Evolutionary conservation across 2,888 invertebrate species (phyloP).

Genomic region (Sinodicranocentrus sp.): DNA sequence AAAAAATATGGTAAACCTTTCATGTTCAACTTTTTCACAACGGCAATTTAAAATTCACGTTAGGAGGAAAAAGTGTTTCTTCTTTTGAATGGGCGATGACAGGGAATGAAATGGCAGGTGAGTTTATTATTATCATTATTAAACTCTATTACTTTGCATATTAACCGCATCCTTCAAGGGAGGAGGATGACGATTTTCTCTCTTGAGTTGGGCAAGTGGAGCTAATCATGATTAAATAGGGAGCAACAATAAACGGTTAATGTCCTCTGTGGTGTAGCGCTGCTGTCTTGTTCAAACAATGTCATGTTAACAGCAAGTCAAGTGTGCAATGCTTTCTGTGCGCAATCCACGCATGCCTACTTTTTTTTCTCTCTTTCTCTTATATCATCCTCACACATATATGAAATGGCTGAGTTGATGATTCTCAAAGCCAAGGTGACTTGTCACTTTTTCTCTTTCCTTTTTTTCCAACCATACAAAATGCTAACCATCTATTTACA

Average conservation of each 20-base stretch:
- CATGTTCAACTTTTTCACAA: no score
- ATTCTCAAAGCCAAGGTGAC: conserved; percentile 44
- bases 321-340: conserved; percentile 15
- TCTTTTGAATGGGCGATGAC: conserved; percentile 28
- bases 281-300: conserved; percentile 39
- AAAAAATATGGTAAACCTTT: no score
- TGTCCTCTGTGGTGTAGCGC: conserved; percentile 35
- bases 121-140: conserved; percentile 7
- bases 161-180: no score
- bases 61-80: neutral
- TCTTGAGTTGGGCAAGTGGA: conserved; percentile 35
- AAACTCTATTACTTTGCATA: neutral
- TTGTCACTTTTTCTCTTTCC: conserved; percentile 49
- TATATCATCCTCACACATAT: no score
- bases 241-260: conserved; percentile 46
- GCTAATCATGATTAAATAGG: conserved; percentile 51
- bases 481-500: conserved; percentile 16
- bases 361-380: no score
- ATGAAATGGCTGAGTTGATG: neutral
- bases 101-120: conserved; percentile 24
- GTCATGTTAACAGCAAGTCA: conserved; percentile 50
- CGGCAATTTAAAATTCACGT: no score
- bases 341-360: neutral
- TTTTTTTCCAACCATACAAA: neutral
- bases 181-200: neutral